Evolutionary conservation across 1,140 invertebrate genomes (phyloP), one percentile per base, ranked within the genome.

Genomic region (Drosophila biarmipes): DNA sequence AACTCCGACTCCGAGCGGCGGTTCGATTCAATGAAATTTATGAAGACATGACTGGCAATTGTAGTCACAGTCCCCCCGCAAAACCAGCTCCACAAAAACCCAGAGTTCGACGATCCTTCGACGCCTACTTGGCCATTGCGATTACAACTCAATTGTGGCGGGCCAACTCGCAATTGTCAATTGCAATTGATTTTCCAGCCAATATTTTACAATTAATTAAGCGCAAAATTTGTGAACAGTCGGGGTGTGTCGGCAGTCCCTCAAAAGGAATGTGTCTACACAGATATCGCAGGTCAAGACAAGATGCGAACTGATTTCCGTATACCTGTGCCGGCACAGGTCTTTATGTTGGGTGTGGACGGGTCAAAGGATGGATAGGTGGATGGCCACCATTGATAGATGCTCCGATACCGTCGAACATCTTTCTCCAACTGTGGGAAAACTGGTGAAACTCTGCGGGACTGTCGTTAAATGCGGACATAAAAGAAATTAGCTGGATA

Each of bases 41-140:
- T 89, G 84, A 89, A 89, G 84, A 89, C 84, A 89, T 89, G 84
- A 89, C 84, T 84, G 79, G 80, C 84, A 89, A 89, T 89, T 89
- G 84, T 89, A 89, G 79, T 87, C 67, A 57, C 52, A 89, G 79
- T 87, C 67, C 61, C 52, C 45, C 40, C 71, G 34, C n/a, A 43
- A 66, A 34, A 29, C 35, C 48, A 58, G 58, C 35, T 58, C 58
- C 53, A 58, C 56, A 27, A 17, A 12, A 53, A 8, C 21, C 29
- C 46, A 31, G 80, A 52, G 63, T 66, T 73, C 77, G 73, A 67
- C 69, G 59, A 76, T 79, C 81, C 78, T 74, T 66, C 73, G 69
- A 82, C 80, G 80, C 80, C 80, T 82, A 82, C 79, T 82, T 75
- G 80, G 57, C 73, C 59, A 66, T 55, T 68, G 29, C 52, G 53